A percentile compares a stretch with the other conserved stretches of the same genome.
Conservation (phyloP, 1,140 invertebrate genomes). For the Neodiprion fabricii region DNA sequence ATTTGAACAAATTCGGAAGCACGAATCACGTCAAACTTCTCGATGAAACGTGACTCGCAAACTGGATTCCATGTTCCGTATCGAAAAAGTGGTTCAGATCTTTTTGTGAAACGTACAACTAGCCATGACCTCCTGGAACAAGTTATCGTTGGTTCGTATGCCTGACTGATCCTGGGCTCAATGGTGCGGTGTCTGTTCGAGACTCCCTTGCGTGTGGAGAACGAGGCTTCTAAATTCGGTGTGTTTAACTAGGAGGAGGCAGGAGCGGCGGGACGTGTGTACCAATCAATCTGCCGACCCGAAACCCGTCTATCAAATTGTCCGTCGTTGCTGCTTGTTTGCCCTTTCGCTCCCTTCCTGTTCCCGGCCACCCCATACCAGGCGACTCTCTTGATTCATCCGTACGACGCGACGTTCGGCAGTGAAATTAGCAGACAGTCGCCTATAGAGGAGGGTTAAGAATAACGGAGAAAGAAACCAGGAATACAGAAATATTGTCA, state of each 20-base stretch:
- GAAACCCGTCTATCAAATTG: constrained; percentile 6
- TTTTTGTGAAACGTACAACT: too few species aligned
- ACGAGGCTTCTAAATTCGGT: background rate
- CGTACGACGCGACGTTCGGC: background rate
- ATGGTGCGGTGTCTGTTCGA: too few species aligned
- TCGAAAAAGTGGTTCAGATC: too few species aligned
- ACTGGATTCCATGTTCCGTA: too few species aligned
- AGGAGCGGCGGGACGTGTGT: background rate
- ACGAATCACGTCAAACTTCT: too few species aligned
- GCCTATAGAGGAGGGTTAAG: background rate
- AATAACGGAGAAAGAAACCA: background rate
- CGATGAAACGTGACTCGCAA: too few species aligned
- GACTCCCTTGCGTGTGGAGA: too few species aligned
- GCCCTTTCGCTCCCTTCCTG: background rate
- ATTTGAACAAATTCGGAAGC: too few species aligned
- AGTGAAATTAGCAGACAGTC: background rate
- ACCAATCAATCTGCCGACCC: background rate
- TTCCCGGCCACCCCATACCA: background rate
- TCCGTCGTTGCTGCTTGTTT: background rate
- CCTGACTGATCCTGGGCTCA: too few species aligned
- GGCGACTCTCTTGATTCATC: background rate
- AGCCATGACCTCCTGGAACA: too few species aligned
- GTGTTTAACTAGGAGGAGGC: background rate
- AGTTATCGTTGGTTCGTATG: too few species aligned
- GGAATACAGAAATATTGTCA: too few species aligned